Base-by-base conservation (phyloP, 2,113 vertebrate species). In the Ochotona curzoniae region DNA sequence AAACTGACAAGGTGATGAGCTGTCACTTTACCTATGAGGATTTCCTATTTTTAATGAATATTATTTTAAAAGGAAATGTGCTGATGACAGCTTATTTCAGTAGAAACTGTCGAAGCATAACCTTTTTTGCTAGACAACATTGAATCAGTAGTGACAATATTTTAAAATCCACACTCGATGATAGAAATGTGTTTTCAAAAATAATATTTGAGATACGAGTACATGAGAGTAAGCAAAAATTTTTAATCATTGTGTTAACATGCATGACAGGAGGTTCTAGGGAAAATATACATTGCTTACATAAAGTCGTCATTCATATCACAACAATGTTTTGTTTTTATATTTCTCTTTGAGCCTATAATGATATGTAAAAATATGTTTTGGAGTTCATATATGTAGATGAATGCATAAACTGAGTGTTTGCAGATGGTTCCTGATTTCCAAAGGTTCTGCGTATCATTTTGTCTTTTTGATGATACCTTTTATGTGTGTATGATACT, bases 11-110 rank as follows among this genome's bases (percentile, higher is more conserved):
- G 76, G 64, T 84, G 75, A 47, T 93, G 80, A 97, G 87, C 32
- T 93, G 61, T 87, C 47, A 93, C 96, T 97, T 97, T 79, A 92
- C 35, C 54, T 93, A 96, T 96, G 2, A 93, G 7, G 91, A 74
- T 89, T 95, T 79, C 18, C 26, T 93, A 14, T 92, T 97, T 96
- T 96, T 94, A 97, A 93, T 94, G n/a, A 95, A 93, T 85, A 71
- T 87, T 96, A 15, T 94, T 97, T 96, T 51, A 84, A 87, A 92
- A 97, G 73, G 79, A 96, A 97, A 96, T 84, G 60, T 96, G 69
- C 82, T 96, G 54, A 81, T 86, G 78, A 93, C 91, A 95, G 82
- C 86, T 96, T 95, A 84, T 96, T 97, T 97, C 80, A 91, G 18
- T 89, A 20, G 49, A 83, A 96, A 96, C 80, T 93, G 75, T 76